A percentile compares a stretch with the other conserved stretches of the same genome.
Conservation (phyloP, 1,140 invertebrate species). For the Heliconius eleuchia region DNA sequence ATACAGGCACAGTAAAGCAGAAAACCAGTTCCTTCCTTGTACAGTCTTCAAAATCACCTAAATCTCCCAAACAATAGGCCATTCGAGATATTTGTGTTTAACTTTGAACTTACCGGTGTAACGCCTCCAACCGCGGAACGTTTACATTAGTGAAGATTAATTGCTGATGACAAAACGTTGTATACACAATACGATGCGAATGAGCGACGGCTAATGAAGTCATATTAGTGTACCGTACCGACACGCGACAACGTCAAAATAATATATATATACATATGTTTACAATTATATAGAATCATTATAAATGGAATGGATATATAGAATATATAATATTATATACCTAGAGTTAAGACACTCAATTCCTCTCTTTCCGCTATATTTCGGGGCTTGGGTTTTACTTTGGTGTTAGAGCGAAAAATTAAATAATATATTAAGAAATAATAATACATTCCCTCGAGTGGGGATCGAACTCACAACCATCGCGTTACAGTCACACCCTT, state of each 20-base stretch:
- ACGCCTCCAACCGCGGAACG: constrained; percentile 46
- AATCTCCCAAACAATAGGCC: background rate
- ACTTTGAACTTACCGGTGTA: constrained; percentile 1
- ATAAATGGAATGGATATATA: too few species aligned
- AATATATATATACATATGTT: background rate
- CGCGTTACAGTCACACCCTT: too few species aligned
- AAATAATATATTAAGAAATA: too few species aligned
- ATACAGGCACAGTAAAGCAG: background rate
- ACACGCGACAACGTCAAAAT: constrained; percentile 15
- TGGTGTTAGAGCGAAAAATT: too few species aligned
- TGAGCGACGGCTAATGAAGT: constrained; percentile 33
- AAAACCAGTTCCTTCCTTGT: background rate
- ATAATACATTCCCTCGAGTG: too few species aligned
- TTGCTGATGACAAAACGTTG: constrained; percentile 49
- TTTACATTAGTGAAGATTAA: constrained; percentile 66
- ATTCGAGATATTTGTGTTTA: background rate
- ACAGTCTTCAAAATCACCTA: background rate
- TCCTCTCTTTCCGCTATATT: too few species aligned
- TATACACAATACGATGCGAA: constrained; percentile 33
- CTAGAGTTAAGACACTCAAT: too few species aligned
- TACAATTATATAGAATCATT: too few species aligned
- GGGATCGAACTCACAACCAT: too few species aligned
- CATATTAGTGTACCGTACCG: constrained; percentile 30
- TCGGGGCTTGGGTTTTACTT: too few species aligned
- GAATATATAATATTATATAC: too few species aligned